Conservation (phyloP, 1,140 invertebrate species). For the Arion vulgaris region DNA sequence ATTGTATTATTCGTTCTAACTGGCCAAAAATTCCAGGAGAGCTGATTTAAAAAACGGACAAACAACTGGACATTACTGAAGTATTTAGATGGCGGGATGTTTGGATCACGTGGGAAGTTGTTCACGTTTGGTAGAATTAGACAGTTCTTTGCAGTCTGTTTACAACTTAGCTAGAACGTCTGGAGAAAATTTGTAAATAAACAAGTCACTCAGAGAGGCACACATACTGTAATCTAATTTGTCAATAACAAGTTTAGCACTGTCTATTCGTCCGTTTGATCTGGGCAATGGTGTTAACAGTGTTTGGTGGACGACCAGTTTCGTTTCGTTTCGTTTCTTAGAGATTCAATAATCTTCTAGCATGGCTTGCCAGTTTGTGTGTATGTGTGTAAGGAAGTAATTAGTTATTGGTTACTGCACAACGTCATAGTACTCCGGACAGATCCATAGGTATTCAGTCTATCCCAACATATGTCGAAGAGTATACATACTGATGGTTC, state of each 20-base stretch:
- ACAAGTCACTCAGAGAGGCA: neutral
- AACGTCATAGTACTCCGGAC: no score
- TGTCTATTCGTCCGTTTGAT: neutral
- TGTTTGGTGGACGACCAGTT: no score
- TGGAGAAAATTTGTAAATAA: neutral
- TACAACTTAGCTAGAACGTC: neutral
- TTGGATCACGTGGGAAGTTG: neutral
- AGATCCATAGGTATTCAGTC: no score
- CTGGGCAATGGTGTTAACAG: neutral
- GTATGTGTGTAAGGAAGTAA: no score
- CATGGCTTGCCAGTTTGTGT: no score
- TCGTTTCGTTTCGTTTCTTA: no score
- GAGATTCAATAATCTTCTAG: no score
- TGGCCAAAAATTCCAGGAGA: no score
- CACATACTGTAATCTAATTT: neutral
- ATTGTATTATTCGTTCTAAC: neutral
- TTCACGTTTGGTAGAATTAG: neutral
- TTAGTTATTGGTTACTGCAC: no score
- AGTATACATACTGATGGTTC: no score
- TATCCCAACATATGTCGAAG: no score
- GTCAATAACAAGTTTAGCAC: neutral
- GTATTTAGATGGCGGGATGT: neutral
- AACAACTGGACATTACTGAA: neutral
- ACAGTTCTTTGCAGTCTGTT: neutral
- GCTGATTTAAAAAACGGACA: neutral